Base-by-base conservation (phyloP, 2,888 invertebrate species). In the Conchocele bisecta region DNA sequence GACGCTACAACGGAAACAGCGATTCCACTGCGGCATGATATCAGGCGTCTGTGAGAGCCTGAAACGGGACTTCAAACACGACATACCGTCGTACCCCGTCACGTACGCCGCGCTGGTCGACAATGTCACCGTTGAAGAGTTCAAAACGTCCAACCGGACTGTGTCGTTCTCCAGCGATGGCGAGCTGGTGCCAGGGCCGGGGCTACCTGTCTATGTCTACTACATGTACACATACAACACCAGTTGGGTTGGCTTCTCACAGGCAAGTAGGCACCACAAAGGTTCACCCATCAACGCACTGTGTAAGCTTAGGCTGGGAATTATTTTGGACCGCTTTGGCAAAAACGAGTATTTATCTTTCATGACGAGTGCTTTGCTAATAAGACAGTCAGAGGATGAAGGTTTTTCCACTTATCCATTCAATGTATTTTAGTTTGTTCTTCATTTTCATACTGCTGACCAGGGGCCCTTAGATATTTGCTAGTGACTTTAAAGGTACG, bases 81-180 rank as follows among this genome's bases (percentile, higher is more conserved):
- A 50, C 0, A 59, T 83, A 46, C 68, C 56, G n/a, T 46, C 29
- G 1, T 65, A 72, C 17, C 58, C 67, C 13, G 72, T 87, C 6
- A 63, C 75, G 13, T 86, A 85, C 44, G 24, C 51, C 15, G 41
- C 44, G 3, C 61, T 84, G 48, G 66, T 58, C 2, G 44, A 31
- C 3, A 68, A 60, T 5, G 48, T 82, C n/a, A 78, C 77, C 1
- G 82, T 85, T 0, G 13, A 54, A 1, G 79, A 79, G 42, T 81
- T 83, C 48, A 51, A 61, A 7, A 53, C 50, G 1, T 26, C 35
- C 0, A 63, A 65, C 20, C 69, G 79, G 24, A 35, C 42, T 13
- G 50, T 85, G 24, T 64, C 57, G 6, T 85, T 86, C 53, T 42
- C 72, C 26, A 28, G 41, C 0, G 60, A 71, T 20, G 84, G 85